Evolutionary conservation across 2,797 vertebrate species (phyloP).

Genomic region (Argentina silus): DNA sequence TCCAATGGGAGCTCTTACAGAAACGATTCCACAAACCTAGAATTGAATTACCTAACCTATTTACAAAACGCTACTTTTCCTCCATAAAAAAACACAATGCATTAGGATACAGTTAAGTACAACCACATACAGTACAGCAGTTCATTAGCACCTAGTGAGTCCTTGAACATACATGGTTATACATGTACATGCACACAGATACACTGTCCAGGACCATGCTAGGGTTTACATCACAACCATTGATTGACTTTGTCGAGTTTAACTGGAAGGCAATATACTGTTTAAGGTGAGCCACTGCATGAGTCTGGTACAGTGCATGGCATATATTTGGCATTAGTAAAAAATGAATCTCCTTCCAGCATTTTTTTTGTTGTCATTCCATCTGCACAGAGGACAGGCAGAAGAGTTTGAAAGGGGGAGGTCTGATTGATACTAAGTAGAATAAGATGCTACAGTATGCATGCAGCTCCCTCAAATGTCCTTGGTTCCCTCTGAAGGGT

Average conservation of each 20-base stretch:
- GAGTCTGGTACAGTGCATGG: slow-evolving; percentile 39
- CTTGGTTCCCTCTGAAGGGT: background rate
- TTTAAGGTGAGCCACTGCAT: slow-evolving; percentile 23
- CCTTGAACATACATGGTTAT: slow-evolving; percentile 10
- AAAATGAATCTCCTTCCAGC: slow-evolving; percentile 15
- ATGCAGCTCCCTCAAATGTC: background rate
- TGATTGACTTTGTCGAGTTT: background rate
- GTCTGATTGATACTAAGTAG: slow-evolving; percentile 23
- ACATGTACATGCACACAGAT: slow-evolving; percentile 64
- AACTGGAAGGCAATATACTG: slow-evolving; percentile 30
- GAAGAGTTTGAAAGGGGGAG: slow-evolving; percentile 1
- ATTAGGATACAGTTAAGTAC: slow-evolving; percentile 17
- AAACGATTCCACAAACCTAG: slow-evolving; percentile 31
- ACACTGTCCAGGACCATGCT: slow-evolving; percentile 62
- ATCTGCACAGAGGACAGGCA: background rate
- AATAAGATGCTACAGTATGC: slow-evolving; percentile 27
- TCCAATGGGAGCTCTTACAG: slow-evolving; percentile 31
- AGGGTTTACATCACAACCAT: slow-evolving; percentile 26
- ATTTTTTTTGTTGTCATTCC: slow-evolving; percentile 12
- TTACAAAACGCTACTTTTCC: slow-evolving; percentile 21
- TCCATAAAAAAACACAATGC: slow-evolving; percentile 27
- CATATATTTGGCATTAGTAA: slow-evolving; percentile 39
- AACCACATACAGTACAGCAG: slow-evolving; percentile 21
- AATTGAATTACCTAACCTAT: slow-evolving; percentile 16
- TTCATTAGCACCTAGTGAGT: slow-evolving; percentile 16